Percentiles rank a stretch among this genome's conserved stretches.
Conservation (phyloP, 2,888 invertebrate species). For the Volucella zonaria region DNA sequence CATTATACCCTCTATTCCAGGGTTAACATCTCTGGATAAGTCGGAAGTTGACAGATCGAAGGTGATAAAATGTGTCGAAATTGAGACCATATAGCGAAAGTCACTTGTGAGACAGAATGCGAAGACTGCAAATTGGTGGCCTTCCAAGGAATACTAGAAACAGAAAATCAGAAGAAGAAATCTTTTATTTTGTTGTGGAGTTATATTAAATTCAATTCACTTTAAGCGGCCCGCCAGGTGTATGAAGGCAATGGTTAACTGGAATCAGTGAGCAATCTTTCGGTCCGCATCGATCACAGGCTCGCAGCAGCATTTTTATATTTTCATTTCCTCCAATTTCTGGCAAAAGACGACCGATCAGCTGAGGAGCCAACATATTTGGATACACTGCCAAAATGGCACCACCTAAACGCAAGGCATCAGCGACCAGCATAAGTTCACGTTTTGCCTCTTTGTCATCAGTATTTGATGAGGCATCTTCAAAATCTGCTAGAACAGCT, state of each 20-base stretch:
- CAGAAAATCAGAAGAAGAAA: not conserved
- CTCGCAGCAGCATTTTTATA: slow-evolving; percentile 93
- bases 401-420: slow-evolving; percentile 95
- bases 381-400: slow-evolving; percentile 96
- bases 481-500: slow-evolving; percentile 96
- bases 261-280: slow-evolving; percentile 95
- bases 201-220: slow-evolving; percentile 82
- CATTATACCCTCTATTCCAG: slow-evolving; percentile 97
- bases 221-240: slow-evolving; percentile 99
- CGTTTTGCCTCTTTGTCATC: slow-evolving; percentile 89
- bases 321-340: slow-evolving; percentile 92
- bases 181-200: not conserved
- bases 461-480: slow-evolving; percentile 93
- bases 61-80: slow-evolving; percentile 97
- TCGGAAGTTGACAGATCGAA: slow-evolving; percentile 98
- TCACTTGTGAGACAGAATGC: slow-evolving; percentile 95
- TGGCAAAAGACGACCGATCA: slow-evolving; percentile 95
- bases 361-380: slow-evolving; percentile 97
- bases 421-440: slow-evolving; percentile 95
- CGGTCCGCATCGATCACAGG: slow-evolving; percentile 95
- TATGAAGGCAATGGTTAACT: slow-evolving; percentile 97
- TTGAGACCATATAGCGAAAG: slow-evolving; percentile 95
- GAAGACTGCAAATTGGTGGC: slow-evolving; percentile 98
- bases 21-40: slow-evolving; percentile 95
- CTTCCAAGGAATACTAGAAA: slow-evolving; percentile 95